A percentile compares a stretch with the other conserved stretches of the same genome.
Evolutionary conservation across 2,797 vertebrate genomes (phyloP).

Genomic region (Diplodus puntazzo): DNA sequence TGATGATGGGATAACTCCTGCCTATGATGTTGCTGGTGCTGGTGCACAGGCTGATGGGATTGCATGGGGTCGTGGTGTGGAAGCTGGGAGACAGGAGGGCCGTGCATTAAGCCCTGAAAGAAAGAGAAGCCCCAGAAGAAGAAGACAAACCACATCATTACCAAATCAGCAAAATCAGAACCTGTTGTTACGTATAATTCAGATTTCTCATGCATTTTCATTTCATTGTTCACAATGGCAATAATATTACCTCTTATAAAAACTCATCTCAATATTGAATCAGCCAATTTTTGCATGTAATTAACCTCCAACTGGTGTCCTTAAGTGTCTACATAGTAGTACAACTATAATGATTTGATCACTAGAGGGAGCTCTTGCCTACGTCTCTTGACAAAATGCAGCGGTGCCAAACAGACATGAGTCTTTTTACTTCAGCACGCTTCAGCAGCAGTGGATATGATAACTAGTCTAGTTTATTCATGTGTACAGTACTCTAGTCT

Average conservation of each 20-base stretch:
- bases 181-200: not conserved
- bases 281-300: conserved; percentile 17
- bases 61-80: conserved; percentile 84
- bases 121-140: too few relatives aligned
- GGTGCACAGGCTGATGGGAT: conserved; percentile 87
- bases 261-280: not conserved
- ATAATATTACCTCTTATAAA: not conserved
- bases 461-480: conserved; percentile 54
- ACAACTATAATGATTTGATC: conserved; percentile 51
- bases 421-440: conserved; percentile 33
- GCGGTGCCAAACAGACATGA: conserved; percentile 29
- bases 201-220: not conserved
- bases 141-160: conserved; percentile 6
- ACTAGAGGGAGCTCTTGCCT: conserved; percentile 86
- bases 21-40: conserved; percentile 81
- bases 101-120: conserved; percentile 88
- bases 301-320: conserved; percentile 46
- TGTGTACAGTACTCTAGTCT: conserved; percentile 45
- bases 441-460: conserved; percentile 54
- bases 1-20: conserved; percentile 86
- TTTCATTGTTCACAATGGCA: not conserved
- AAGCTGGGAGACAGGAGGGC: conserved; percentile 88
- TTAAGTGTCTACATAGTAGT: conserved; percentile 16
- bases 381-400: conserved; percentile 48
- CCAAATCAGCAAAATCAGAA: not conserved